Conservation (phyloP, 2,888 invertebrate species). For the Polyommatus icarus region DNA sequence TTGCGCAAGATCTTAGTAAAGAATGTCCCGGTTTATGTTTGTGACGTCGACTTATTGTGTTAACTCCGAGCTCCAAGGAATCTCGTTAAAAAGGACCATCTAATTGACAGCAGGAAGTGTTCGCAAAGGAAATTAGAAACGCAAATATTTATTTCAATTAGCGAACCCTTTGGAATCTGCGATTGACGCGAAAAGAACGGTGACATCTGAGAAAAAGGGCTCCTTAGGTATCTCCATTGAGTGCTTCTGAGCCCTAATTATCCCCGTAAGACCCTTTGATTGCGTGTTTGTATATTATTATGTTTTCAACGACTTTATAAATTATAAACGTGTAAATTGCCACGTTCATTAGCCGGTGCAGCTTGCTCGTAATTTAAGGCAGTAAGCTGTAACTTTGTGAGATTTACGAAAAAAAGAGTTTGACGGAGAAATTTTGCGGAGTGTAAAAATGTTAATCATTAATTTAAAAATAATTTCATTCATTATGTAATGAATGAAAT, state of each 20-base stretch:
- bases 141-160: constrained; percentile 78
- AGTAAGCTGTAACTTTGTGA: background rate
- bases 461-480: too few relatives aligned
- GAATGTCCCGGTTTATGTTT: constrained; percentile 7
- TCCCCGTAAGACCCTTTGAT: constrained; percentile 50
- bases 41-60: constrained; percentile 6
- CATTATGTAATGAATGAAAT: too few relatives aligned
- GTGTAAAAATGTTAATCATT: background rate
- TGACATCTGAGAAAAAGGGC: constrained; percentile 73
- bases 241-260: constrained; percentile 64
- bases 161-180: constrained; percentile 53
- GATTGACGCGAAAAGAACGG: constrained; percentile 68
- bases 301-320: constrained; percentile 16
- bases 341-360: constrained; percentile 5
- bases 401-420: background rate
- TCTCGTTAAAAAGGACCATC: constrained; percentile 36
- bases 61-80: constrained; percentile 17
- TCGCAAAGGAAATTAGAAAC: constrained; percentile 60
- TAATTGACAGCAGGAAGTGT: constrained; percentile 49
- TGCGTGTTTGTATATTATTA: constrained; percentile 44
- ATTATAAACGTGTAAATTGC: constrained; percentile 12
- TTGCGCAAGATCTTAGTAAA: background rate
- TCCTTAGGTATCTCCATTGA: constrained; percentile 59
- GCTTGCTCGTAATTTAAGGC: background rate
- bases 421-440: background rate